These are phyloP conservation scores for Saccopteryx leptura DNA, from an alignment of 2,113 vertebrate genomes.

Conservation along the genomic window DNA sequence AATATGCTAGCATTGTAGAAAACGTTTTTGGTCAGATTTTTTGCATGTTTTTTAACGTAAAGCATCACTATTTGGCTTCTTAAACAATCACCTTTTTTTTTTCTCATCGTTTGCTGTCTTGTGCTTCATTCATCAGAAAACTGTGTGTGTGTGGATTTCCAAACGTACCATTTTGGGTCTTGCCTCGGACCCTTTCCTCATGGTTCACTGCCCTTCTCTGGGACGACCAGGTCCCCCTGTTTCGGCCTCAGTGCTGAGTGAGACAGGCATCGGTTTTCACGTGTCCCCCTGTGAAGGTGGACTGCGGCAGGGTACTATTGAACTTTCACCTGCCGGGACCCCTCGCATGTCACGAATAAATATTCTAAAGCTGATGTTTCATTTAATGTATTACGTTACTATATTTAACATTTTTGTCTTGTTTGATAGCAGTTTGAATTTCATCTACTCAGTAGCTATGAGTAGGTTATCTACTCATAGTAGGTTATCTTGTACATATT, in stretches of 20 bases:
- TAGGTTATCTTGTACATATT: background rate
- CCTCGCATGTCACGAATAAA: background rate
- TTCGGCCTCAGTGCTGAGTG: background rate
- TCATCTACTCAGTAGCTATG: background rate
- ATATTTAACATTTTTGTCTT: background rate
- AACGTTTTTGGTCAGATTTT: background rate
- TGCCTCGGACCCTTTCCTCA: rapidly evolving
- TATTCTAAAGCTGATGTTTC: slow-evolving; percentile 1
- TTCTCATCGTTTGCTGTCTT: background rate
- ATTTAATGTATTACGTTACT: background rate
- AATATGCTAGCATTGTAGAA: background rate
- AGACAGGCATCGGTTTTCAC: background rate
- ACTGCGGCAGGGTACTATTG: background rate
- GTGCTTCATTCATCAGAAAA: background rate
- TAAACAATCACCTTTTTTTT: background rate
- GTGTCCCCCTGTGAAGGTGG: background rate
- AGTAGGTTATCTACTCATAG: no score
- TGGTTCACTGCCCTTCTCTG: background rate
- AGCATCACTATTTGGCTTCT: background rate
- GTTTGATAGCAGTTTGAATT: slow-evolving; percentile 12
- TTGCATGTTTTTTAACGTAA: background rate
- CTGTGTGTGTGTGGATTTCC: background rate
- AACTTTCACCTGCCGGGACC: background rate
- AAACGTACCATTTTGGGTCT: background rate
- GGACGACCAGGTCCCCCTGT: background rate